Percentiles rank a stretch among this genome's conserved stretches.
These are phyloP conservation scores for Chloromyia formosa DNA, from an alignment of 2,888 invertebrate genomes.

Conservation along the genomic window DNA sequence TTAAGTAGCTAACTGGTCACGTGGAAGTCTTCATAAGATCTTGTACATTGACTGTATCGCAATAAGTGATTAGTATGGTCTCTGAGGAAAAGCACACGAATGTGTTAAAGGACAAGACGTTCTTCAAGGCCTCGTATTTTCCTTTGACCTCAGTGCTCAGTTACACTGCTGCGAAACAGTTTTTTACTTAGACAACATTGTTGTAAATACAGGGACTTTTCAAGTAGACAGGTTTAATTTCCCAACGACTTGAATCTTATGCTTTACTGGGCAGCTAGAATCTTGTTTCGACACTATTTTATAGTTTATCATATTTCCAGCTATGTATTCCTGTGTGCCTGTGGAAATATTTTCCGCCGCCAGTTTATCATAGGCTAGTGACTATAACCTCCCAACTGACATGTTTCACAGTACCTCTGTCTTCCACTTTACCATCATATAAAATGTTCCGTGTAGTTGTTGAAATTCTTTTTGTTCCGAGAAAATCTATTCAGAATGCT, in stretches of 20 bases:
- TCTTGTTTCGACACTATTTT: too few species aligned
- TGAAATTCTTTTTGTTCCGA: background rate
- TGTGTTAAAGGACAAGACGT: slow-evolving; percentile 12
- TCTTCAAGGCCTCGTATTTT: background rate
- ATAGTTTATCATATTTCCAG: too few species aligned
- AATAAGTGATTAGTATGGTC: slow-evolving; percentile 1
- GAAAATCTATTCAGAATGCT: background rate
- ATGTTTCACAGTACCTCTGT: background rate
- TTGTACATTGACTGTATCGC: slow-evolving; percentile 10
- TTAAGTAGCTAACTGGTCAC: slow-evolving; percentile 46
- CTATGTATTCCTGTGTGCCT: too few species aligned
- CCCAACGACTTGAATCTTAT: too few species aligned
- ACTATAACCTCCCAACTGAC: background rate
- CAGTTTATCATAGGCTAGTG: background rate
- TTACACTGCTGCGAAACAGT: background rate
- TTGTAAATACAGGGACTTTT: too few species aligned
- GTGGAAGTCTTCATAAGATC: slow-evolving; percentile 39
- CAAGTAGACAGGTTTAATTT: too few species aligned
- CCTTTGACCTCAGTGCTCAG: slow-evolving; percentile 2
- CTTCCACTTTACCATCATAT: background rate
- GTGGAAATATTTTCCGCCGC: too few species aligned
- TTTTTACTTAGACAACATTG: too few species aligned
- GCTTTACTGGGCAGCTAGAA: too few species aligned
- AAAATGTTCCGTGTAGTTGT: background rate
- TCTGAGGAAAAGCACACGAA: background rate